A percentile compares a stretch with the other conserved stretches of the same genome.
Conservation (phyloP, 2,113 vertebrate genomes). For the Indicator indicator region DNA sequence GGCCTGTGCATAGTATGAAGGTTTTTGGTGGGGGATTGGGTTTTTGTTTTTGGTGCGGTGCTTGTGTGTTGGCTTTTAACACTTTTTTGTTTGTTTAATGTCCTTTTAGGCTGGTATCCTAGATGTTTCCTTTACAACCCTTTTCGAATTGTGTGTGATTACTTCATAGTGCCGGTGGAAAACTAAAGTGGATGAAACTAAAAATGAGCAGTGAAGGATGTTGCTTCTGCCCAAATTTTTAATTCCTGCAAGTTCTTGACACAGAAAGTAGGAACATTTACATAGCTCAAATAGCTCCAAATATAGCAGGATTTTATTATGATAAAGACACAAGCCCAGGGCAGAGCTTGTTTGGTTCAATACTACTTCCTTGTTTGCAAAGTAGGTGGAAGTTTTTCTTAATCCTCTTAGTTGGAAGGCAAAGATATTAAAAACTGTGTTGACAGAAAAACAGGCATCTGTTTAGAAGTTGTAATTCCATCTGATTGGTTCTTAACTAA, state of each 20-base stretch:
- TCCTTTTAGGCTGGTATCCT: background rate
- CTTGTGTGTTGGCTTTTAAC: no score
- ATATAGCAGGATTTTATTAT: background rate
- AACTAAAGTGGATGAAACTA: background rate
- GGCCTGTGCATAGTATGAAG: background rate
- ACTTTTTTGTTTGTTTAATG: no score
- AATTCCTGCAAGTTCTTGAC: background rate
- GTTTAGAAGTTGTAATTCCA: background rate
- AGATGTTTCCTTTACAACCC: background rate
- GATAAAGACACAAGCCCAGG: background rate
- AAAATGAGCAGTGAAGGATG: background rate
- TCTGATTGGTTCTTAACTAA: background rate
- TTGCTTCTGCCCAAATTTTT: background rate
- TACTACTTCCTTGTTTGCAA: background rate
- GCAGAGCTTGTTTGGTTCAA: background rate
- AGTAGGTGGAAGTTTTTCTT: background rate
- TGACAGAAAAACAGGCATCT: background rate
- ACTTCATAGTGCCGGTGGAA: background rate
- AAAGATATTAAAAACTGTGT: background rate
- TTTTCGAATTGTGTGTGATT: background rate
- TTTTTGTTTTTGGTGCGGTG: background rate
- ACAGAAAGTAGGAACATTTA: background rate
- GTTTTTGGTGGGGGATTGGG: background rate
- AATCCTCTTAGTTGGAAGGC: background rate
- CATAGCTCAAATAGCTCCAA: background rate